Evolutionary conservation across 1,140 invertebrate species (phyloP), one percentile per base, ranked within the genome.

Genomic region (Macrocentrus cingulum): DNA sequence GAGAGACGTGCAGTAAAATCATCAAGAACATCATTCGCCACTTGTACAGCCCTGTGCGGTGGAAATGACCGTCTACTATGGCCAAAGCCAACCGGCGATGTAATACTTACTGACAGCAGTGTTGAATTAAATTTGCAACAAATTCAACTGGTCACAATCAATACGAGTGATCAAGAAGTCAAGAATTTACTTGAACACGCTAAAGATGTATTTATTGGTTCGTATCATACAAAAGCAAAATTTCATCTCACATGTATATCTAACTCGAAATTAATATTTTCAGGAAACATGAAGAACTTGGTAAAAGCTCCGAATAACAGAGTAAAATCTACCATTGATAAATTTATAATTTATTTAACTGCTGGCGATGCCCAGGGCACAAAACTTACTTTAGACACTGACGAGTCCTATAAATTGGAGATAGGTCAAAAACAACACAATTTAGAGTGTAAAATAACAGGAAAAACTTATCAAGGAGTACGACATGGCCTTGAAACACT

Each of bases 401-500:
- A 91, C 64, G 90, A 93, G 67, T 86, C 86, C 25, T 93, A 92
- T 66, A 84, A 83, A 23, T 67, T 92, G 4, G 79, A 80, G 1
- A 64, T 91, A 1, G 70, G 72, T 22, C 78, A 83, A 25, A 76
- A 81, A 61, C 81, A 79, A 11, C 75, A 78, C 11, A 63, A 78
- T 1, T 53, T 89, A 0, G 77, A 84, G 3, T 87, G 83, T 0
- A 83, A 82, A 18, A 87, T 94, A 37, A 76, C 68, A 0, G 88
- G 87, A 0, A 83, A 82, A 7, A 88, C 86, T 0, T 92, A 86
- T 71, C 90, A 89, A 64, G 91, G 91, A 0, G 88, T 86, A 0
- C 82, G 91, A 1, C 89, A 93, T 62, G 91, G 85, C 0, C 74
- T 92, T 7, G 90, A 92, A 68, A 92, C 91, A 0, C 75, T 94